Base-by-base conservation (phyloP, 23 tunicate species). In the Oikopleura vanhoeffeni region DNA sequence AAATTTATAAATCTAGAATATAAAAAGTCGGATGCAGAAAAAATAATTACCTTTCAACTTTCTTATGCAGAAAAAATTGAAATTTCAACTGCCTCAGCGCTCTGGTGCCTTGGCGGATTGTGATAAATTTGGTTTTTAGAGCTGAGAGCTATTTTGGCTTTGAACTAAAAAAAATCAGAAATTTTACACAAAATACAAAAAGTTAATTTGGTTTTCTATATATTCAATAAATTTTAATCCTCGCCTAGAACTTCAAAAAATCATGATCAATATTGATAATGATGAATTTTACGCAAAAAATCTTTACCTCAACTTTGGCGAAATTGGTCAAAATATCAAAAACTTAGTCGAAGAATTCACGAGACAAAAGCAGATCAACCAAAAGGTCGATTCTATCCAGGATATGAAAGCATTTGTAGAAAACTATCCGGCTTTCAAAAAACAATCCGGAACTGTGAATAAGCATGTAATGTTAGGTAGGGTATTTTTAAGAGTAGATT, bases 331-430 rank as follows among this genome's bases (percentile, higher is more conserved):
- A 28, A 91, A 89, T 76, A 95, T 95, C 83, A 95, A 95, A 75
- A 87, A 88, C 67, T 76, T 95, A 40, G 91, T 91, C 92, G 96
- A 95, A 39, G 90, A 88, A 32, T 95, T 90, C 84, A 94, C 91
- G 71, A 89, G 89, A 41, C 91, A 91, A 84, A 88, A 91, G 0
- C 85, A 84, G 77, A 91, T 89, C 40, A 89, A 87, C 39, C 99
- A 91, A 83, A 88, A 90, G 83, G 96, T 95, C 28, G 91, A 95
- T 40, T 95, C 99, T 0, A 90, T 95, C 18, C 90, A 88, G 18
- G 99, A 95, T 60, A 95, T 95, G 99, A 95, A 95, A 57, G 84
- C 91, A 18, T 95, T 95, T 85, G 99, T 95, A 40, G 99, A 95
- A 49, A 95, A 95, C 79, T 95, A 95, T 83, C 99, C 99, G 33